Base-by-base conservation (phyloP, 2,888 invertebrate species). In the Lasiommata megera region DNA sequence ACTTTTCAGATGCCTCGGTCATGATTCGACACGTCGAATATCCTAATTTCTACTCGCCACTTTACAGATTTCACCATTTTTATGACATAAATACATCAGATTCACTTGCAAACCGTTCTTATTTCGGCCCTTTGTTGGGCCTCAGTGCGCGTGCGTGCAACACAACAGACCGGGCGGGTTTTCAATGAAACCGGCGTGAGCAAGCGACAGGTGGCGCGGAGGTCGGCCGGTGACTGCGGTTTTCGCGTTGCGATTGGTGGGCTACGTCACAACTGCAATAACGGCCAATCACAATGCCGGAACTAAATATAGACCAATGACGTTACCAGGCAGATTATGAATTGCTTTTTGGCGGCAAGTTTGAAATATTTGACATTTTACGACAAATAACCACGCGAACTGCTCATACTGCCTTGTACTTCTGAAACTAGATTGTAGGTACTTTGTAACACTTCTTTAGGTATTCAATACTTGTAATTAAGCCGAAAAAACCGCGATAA, bases 1-100 rank as follows among this genome's bases (percentile, higher is more conserved):
- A 96, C 96, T 95, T 95, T 93, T 96, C 96, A 94, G 94, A 94
- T 94, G 94, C 94, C 93, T 96, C 96, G 94, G 95, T 96, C 96
- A 96, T 96, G 95, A 92, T 96, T 95, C 92, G 94, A 94, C 91
- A 93, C 94, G 93, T 93, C 93, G 93, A 94, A 94, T 93, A 94
- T 93, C 93, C 94, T 95, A 96, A 93, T 94, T 93, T 93, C 94
- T 93, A 93, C 93, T 93, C 93, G 94, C 94, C 93, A 93, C 93
- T 93, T 93, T 93, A 93, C 94, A 93, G 93, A 93, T 93, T 94
- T 94, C 94, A 94, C 93, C 95, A 95, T 95, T 94, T 94, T 95
- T 94, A 93, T 92, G 92, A 94, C 94, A 94, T 94, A 93, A 93
- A 93, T 93, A 93, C 93, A 93, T 93, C 93, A 92, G 92, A 87